A percentile compares a stretch with the other conserved stretches of the same genome.
phyloP scores from a whole-genome alignment of 2,797 vertebrate genomes.

The Urocyon cinereoargenteus region DNA sequence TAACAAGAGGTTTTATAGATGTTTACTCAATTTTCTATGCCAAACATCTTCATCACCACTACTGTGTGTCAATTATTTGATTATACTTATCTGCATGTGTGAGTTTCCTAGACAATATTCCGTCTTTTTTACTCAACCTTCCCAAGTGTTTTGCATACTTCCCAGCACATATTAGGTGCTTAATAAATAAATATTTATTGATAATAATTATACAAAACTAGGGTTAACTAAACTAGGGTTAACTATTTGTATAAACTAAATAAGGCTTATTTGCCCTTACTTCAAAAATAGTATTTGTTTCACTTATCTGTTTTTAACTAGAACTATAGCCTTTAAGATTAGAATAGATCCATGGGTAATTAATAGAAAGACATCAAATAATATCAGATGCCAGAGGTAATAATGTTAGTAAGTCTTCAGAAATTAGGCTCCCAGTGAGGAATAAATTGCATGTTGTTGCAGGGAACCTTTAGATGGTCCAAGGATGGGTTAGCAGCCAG shows the following conservation, averaged over 20 bases:
- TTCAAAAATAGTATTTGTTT: not conserved
- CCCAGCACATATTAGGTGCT: not conserved
- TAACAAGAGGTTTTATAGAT: not conserved
- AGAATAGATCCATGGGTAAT: not conserved
- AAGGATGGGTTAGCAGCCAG: not conserved
- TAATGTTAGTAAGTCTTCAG: not conserved
- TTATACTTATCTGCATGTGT: not conserved
- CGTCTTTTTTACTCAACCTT: not conserved
- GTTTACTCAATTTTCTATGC: not conserved
- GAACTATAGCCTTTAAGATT: not conserved
- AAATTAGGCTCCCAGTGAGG: not conserved
- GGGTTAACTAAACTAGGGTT: too few relatives aligned
- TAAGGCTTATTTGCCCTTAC: too few relatives aligned
- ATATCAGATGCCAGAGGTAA: not conserved
- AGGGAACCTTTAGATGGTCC: not conserved
- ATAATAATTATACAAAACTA: not conserved
- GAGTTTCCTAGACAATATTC: not conserved
- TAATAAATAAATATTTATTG: not conserved
- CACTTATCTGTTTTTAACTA: not conserved
- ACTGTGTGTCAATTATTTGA: not conserved
- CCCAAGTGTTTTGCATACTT: not conserved
- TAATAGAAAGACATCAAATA: not conserved
- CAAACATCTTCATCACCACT: not conserved
- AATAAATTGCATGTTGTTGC: not conserved
- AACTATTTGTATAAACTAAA: too few relatives aligned